Base-by-base conservation (phyloP, 2,888 invertebrate genomes). In the Pandemis heparana region DNA sequence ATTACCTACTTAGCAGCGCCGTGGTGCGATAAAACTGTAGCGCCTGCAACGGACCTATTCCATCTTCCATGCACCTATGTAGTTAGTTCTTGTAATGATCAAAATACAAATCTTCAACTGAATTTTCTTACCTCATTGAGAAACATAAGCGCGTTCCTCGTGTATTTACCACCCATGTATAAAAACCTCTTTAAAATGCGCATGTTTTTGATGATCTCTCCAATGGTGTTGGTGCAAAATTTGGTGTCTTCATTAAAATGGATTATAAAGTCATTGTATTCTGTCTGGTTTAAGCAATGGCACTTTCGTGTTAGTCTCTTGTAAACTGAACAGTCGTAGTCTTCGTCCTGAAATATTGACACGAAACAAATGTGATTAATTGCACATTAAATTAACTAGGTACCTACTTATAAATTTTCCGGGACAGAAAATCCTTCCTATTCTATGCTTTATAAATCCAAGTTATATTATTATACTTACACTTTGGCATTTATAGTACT, bases 151-250 rank as follows among this genome's bases (percentile, higher is more conserved):
- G 93, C 89, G 70, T 89, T 87, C 76, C 83, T 90, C 10, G 88
- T 86, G 75, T 93, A 91, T 23, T 71, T 78, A 8, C 88, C 86
- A 18, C 90, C 92, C 85, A 94, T 91, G 71, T 91, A 93, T 3
- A 94, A 75, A 83, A 94, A 93, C 81, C 88, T 92, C 79, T 92
- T 93, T 5, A 94, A 67, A 71, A 92, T 91, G 0, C 87, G 84
- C 79, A 92, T 80, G 77, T 94, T 94, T 79, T 94, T 93, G 71
- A 94, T 91, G 41, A 94, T 84, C 82, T 93, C 92, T 3, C 93
- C 93, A 38, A 84, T 75, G n/a, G 81, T 82, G 71, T 79, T 91
- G 0, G 90, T 91, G 43, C 82, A 82, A 75, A 87, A 90, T 70
- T 88, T 90, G 0, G 86, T 86, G 10, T 87, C 81, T 76, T 92